phyloP scores from a whole-genome alignment of 2,113 vertebrate species.

The Scatophagus argus region DNA sequence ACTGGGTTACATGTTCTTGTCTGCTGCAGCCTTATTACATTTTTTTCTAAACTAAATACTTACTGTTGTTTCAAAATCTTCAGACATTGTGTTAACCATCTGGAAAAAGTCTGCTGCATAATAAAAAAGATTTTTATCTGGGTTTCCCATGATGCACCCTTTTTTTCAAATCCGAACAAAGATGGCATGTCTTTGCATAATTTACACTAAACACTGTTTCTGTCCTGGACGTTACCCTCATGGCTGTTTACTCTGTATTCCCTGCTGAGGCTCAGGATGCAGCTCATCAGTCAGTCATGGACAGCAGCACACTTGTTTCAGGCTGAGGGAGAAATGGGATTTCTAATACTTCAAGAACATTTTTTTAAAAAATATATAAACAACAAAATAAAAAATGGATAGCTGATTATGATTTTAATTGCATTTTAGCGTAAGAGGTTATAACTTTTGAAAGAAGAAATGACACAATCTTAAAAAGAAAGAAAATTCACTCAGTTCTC shows the following conservation, averaged over 20 bases:
- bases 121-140: neutral
- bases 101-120: neutral
- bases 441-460: neutral
- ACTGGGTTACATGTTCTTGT: neutral
- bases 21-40: neutral
- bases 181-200: neutral
- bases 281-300: neutral
- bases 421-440: neutral
- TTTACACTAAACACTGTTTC: neutral
- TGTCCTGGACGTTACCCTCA: neutral
- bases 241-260: neutral
- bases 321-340: neutral
- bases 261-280: neutral
- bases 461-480: neutral
- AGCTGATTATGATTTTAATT: no score
- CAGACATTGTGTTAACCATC: neutral
- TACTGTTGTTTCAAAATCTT: neutral
- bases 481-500: no score
- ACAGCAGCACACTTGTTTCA: neutral
- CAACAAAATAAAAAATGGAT: neutral
- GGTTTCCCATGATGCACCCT: neutral
- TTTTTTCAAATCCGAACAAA: neutral
- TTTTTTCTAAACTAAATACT: no score
- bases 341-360: no score
- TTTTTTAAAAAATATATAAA: no score